These are phyloP conservation scores for Theocolax elegans DNA, from an alignment of 1,140 invertebrate species.

Conservation along the genomic window DNA sequence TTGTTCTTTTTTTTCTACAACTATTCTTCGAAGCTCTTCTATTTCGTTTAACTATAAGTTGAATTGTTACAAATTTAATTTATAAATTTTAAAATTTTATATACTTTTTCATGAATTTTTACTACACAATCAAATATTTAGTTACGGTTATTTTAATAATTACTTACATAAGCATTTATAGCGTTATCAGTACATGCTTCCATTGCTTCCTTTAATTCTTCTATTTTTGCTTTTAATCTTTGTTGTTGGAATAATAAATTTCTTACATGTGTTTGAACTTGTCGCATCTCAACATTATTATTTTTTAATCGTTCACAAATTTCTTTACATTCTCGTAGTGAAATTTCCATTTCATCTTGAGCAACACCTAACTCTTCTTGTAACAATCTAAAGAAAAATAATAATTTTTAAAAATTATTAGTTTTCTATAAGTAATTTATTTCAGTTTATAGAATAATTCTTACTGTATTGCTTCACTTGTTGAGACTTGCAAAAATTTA, in stretches of 20 bases:
- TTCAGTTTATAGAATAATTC: not conserved
- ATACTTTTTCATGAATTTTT: not conserved
- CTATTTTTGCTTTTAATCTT: slow-evolving; percentile 51
- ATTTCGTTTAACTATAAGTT: slow-evolving; percentile 63
- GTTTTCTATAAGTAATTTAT: not conserved
- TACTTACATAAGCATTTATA: slow-evolving; percentile 61
- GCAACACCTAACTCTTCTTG: slow-evolving; percentile 53
- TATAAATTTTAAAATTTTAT: not conserved
- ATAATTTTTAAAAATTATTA: not conserved
- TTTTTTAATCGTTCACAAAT: slow-evolving; percentile 48
- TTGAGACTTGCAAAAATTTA: slow-evolving; percentile 74
- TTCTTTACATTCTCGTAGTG: slow-evolving; percentile 27
- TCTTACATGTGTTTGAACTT: slow-evolving; percentile 45
- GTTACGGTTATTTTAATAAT: not conserved
- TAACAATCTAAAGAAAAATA: slow-evolving; percentile 40
- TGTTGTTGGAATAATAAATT: slow-evolving; percentile 42
- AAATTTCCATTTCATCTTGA: slow-evolving; percentile 33
- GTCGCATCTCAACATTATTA: slow-evolving; percentile 43
- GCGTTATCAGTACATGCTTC: slow-evolving; percentile 48
- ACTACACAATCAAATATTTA: slow-evolving; percentile 32
- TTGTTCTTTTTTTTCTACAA: slow-evolving; percentile 56
- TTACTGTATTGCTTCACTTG: slow-evolving; percentile 70
- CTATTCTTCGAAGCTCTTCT: slow-evolving; percentile 60
- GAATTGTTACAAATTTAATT: too few species aligned
- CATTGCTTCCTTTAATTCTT: slow-evolving; percentile 63